Base-by-base conservation (phyloP, 2,797 vertebrate genomes). In the Taenioides sp. region DNA sequence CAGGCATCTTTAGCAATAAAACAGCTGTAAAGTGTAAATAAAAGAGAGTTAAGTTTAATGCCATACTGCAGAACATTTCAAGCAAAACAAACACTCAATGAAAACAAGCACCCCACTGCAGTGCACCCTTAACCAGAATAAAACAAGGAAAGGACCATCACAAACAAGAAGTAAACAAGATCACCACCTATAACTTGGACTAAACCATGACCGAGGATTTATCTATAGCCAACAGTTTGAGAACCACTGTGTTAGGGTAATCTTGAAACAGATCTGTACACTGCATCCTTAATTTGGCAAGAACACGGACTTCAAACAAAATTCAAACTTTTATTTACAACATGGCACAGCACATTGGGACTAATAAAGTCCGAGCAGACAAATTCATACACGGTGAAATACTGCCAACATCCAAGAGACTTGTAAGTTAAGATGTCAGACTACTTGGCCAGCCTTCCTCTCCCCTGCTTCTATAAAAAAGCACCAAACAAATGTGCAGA, bases 361-460 rank as follows among this genome's bases (percentile, higher is more conserved):
- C 43, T 5, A 16, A 47, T 4, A 47, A 47, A 47, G 43, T 47
- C 57, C 4, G 12, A 47, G 28, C 22, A 68, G 43, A 65, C 34
- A 72, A 22, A 20, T 40, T n/a, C 63, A 58, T 27, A 23, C 40
- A 63, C 65, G 20, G 55, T 54, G 18, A 72, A 70, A 78, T 11
- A 68, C 72, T 76, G 72, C 76, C 47, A 79, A 27, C 73, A 79
- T 81, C 81, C 73, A 16, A 16, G 85, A 89, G 84, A 83, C 75
- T 84, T 76, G 72, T 78, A 79, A 87, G 76, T 78, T 52, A 73
- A 87, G 86, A 88, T 88, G 85, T 90, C 88, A 87, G 85, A 84
- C 77, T 70, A 78, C 79, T 87, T 70, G 76, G 74, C 76, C 70
- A 67, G 70, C 67, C 73, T 83, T 86, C 71, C 70, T 82, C 71